Evolutionary conservation across 1,140 invertebrate genomes (phyloP).

Genomic region (Lycorma delicatula): DNA sequence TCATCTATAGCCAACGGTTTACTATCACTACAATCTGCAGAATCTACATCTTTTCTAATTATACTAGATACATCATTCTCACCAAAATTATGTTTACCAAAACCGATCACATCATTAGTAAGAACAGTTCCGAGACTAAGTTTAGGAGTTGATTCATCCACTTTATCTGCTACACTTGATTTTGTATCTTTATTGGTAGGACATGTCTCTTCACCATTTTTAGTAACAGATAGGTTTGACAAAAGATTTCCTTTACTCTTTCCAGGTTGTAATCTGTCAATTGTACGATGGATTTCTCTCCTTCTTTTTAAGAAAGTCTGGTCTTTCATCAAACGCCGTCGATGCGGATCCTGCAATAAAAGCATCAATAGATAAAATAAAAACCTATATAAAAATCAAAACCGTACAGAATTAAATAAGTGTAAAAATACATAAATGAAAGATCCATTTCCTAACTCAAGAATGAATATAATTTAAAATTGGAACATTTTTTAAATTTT

Average conservation of each 20-base stretch:
- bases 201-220: slow-evolving; percentile 11
- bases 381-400: neutral
- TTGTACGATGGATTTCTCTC: slow-evolving; percentile 68
- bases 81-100: slow-evolving; percentile 24
- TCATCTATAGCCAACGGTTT: slow-evolving; percentile 18
- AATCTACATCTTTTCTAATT: slow-evolving; percentile 27
- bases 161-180: slow-evolving; percentile 44
- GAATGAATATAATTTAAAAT: too few species aligned
- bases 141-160: slow-evolving; percentile 58
- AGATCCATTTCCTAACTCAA: too few species aligned
- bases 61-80: neutral
- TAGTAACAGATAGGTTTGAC: slow-evolving; percentile 34
- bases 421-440: too few species aligned
- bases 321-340: slow-evolving; percentile 26
- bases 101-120: slow-evolving; percentile 42
- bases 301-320: slow-evolving; percentile 39
- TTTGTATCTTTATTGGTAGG: slow-evolving; percentile 41
- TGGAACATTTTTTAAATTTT: too few species aligned
- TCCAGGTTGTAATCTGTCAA: slow-evolving; percentile 70
- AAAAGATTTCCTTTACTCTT: slow-evolving; percentile 79
- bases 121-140: slow-evolving; percentile 72
- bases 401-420: neutral
- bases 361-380: neutral
- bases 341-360: slow-evolving; percentile 25
- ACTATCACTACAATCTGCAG: slow-evolving; percentile 34